Evolutionary conservation across 2,113 vertebrate genomes (phyloP), one percentile per base, ranked within the genome.

Genomic region (Cichladusa arquata): DNA sequence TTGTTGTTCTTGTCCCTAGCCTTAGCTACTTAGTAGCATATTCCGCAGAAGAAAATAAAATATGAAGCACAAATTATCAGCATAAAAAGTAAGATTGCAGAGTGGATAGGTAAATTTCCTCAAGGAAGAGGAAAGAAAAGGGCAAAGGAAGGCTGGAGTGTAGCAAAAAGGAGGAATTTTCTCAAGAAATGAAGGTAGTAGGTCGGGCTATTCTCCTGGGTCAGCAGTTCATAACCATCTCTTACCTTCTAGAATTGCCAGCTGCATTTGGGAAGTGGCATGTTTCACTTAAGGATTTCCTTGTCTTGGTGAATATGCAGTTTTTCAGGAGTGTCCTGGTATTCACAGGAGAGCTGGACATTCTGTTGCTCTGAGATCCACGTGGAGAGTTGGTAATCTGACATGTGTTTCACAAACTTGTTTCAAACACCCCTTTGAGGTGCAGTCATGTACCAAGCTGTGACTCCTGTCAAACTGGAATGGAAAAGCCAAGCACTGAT

Each of bases 381-480:
- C 0, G 0, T 26, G 70, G 15, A 38, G 33, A 34, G 15, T 29
- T 50, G 9, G 10, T 16, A 42, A 11, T 45, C n/a, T 23, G 45
- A 36, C 14, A 14, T 0, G 0, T 34, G 5, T 26, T 50, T 25
- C 18, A 9, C 16, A 19, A 60, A 3, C 19, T 77, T 19, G 14
- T 36, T 88, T 50, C 36, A 42, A 14, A n/a, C 9, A 28, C 14
- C 5, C 33, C 12, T 80, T 61, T 82, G 44, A 51, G 9, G 7
- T n/a, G 8, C 0, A 0, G 12, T 28, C 53, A 28, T 8, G 6
- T 53, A 14, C 56, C 2, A 2, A 60, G 31, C n/a, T 72, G 8
- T 40, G 47, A 40, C n/a, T 65, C 1, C 3, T 48, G 40, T 40
- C 29, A 72, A 50, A 31, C 19, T 56, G 40, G 53, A 77, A 53